Conservation (phyloP, 1,140 invertebrate species). For the Ips nitidus region DNA sequence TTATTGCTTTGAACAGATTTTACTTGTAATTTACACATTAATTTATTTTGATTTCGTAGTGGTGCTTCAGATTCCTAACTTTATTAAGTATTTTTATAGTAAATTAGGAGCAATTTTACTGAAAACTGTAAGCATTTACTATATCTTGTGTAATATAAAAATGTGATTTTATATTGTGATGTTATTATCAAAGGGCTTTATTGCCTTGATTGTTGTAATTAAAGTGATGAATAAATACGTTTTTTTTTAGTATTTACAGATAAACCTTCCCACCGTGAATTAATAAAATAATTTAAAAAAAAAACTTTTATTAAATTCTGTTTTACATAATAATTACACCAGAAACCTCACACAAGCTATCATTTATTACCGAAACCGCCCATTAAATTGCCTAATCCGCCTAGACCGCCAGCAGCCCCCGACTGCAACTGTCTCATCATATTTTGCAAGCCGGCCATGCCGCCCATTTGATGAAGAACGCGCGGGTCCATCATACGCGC, state of each 20-base stretch:
- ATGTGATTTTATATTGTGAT: constrained; percentile 49
- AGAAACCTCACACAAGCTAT: no score
- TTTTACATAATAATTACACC: not conserved
- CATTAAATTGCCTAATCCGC: constrained; percentile 76
- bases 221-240: constrained; percentile 19
- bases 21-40: no score
- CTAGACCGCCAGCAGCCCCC: constrained; percentile 72
- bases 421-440: constrained; percentile 98
- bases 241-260: constrained; percentile 5
- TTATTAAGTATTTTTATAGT: not conserved
- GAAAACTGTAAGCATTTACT: constrained; percentile 28
- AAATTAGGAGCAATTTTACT: constrained; percentile 40
- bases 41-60: no score
- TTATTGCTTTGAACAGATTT: no score
- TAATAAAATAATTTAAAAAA: no score
- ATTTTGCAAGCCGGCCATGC: constrained; percentile 93
- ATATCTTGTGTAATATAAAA: constrained; percentile 35
- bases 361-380: constrained; percentile 61
- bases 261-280: not conserved
- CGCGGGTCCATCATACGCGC: constrained; percentile 99
- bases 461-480: constrained; percentile 90
- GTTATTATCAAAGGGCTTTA: constrained; percentile 39
- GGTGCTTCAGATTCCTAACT: no score
- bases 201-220: constrained; percentile 40
- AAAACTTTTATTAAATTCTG: not conserved